Conservation (phyloP, 1,140 invertebrate genomes). For the Octopus bimaculoides region DNA sequence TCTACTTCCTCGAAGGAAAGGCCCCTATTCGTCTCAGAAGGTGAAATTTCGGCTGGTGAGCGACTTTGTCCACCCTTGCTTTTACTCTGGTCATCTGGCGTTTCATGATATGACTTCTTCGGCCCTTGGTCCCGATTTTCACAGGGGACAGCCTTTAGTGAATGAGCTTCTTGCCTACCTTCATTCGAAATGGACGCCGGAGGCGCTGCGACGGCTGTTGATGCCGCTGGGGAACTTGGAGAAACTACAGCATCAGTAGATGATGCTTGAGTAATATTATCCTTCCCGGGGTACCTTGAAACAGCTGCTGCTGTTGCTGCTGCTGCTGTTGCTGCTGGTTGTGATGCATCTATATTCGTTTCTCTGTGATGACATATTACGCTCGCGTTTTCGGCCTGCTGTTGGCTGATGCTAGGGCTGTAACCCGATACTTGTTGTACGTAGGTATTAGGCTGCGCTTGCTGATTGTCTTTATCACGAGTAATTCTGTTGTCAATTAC, state of each 20-base stretch:
- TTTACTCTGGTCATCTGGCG: neutral
- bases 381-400: neutral
- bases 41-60: neutral
- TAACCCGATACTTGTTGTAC: neutral
- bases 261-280: neutral
- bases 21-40: neutral
- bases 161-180: neutral
- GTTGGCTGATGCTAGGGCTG: neutral
- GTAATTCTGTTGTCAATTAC: no score
- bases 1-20: neutral
- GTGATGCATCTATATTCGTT: neutral
- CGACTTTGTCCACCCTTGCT: neutral
- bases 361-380: neutral
- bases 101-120: neutral
- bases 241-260: slow-evolving; percentile 10
- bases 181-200: slow-evolving; percentile 6
- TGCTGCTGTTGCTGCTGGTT: neutral
- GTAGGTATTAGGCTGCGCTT: no score
- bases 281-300: neutral
- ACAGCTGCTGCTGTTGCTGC: neutral
- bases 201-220: neutral
- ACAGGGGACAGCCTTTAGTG: neutral
- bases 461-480: no score
- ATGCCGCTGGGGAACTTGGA: neutral
- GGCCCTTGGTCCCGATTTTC: neutral